Conservation (phyloP, 2,797 vertebrate species). For the Simalia tracyae region DNA sequence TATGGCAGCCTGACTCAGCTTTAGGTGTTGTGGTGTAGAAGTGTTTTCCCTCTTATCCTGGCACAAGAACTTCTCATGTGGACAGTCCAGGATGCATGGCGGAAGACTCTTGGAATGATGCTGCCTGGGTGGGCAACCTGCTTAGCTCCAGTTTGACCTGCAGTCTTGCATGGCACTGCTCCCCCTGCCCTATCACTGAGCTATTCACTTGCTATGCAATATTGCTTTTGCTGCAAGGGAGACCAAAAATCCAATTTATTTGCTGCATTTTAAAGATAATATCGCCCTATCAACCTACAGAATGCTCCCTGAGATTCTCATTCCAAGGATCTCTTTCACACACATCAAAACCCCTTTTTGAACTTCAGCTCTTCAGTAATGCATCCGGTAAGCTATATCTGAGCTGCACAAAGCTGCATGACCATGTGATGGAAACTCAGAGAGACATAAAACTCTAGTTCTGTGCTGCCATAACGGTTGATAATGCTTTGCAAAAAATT, state of each 20-base stretch:
- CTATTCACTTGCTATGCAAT: not conserved
- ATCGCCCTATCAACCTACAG: not conserved
- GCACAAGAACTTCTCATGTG: not conserved
- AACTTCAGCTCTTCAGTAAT: not conserved
- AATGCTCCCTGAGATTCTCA: not conserved
- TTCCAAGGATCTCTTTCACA: not conserved
- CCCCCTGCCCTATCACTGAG: not conserved
- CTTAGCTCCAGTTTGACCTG: not conserved
- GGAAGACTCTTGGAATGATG: not conserved
- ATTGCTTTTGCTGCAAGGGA: not conserved
- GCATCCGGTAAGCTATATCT: not conserved
- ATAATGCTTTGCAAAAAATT: not conserved
- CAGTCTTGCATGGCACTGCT: not conserved
- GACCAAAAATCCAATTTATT: not conserved
- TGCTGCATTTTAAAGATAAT: not conserved
- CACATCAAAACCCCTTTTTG: not conserved
- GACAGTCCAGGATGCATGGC: not conserved
- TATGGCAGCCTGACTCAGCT: not conserved
- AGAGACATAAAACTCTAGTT: not conserved
- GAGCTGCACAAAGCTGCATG: not conserved
- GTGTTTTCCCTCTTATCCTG: not conserved
- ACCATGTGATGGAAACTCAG: not conserved
- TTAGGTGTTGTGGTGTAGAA: not conserved
- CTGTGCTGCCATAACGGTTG: not conserved
- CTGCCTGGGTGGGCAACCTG: not conserved